Evolutionary conservation across 2,797 vertebrate genomes (phyloP).

Genomic region (Lepidocolaptes lacrymiger): DNA sequence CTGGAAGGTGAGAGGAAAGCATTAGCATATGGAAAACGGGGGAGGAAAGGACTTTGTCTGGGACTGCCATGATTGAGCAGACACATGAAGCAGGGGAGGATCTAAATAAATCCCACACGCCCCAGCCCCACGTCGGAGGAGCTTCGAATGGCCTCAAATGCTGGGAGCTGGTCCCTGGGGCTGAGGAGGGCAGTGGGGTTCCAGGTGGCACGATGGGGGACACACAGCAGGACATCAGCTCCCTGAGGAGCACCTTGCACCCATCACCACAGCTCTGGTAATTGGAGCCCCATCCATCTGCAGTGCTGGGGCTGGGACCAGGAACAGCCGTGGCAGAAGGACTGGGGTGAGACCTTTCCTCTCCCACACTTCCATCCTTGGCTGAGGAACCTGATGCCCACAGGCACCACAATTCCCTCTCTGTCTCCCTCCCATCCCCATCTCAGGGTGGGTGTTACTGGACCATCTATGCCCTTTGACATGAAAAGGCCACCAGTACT

Average conservation of each 20-base stretch:
- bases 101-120: neutral
- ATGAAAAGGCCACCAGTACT: neutral
- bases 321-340: accelerated
- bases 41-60: neutral
- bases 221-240: accelerated
- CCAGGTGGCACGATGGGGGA: accelerated
- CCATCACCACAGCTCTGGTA: accelerated
- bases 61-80: neutral
- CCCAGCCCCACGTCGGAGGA: neutral
- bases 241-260: accelerated
- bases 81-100: neutral
- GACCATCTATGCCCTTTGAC: neutral
- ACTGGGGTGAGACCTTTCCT: neutral
- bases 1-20: slow-evolving; percentile 15
- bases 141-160: neutral
- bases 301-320: accelerated
- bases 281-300: accelerated
- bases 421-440: neutral
- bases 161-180: accelerated
- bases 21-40: neutral
- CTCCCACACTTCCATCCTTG: too few relatives aligned
- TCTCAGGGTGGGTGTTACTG: neutral
- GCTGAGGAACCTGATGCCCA: neutral
- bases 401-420: accelerated
- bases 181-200: accelerated